Evolutionary conservation across 2,888 invertebrate genomes (phyloP).

Genomic region (Criorhina ranunculi): DNA sequence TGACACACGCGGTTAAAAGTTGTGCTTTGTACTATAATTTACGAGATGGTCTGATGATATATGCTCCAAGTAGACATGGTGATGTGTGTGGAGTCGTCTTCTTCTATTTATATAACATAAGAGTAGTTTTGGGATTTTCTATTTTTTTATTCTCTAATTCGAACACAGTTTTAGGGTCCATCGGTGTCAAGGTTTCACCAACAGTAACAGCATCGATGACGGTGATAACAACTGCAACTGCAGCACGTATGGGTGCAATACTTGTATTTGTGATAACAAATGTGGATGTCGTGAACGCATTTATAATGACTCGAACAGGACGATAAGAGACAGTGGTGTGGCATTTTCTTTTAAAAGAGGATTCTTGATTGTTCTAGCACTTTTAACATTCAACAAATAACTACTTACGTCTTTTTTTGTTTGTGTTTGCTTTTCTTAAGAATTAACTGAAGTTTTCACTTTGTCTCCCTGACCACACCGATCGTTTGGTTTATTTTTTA

Average conservation of each 20-base stretch:
- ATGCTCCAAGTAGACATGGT: constrained; percentile 25
- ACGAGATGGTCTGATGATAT: constrained; percentile 53
- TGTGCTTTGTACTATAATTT: constrained; percentile 67
- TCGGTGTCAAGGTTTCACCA: constrained; percentile 50
- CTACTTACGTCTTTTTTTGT: constrained; percentile 44
- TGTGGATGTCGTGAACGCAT: constrained; percentile 70
- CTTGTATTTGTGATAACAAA: constrained; percentile 72
- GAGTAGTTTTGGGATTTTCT: constrained; percentile 7
- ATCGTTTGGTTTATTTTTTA: constrained; percentile 19
- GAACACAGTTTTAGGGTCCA: constrained; percentile 59
- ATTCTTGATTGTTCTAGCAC: background rate
- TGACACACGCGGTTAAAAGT: constrained; percentile 57
- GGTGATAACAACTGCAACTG: constrained; percentile 71
- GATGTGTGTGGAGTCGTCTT: constrained; percentile 8
- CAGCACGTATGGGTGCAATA: constrained; percentile 71
- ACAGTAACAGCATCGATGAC: constrained; percentile 73
- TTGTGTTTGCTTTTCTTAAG: constrained; percentile 3
- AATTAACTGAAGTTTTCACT: constrained; percentile 2
- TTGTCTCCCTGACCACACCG: constrained; percentile 7
- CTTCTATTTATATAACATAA: constrained; percentile 57
- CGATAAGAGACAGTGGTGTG: constrained; percentile 66
- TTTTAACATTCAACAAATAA: background rate
- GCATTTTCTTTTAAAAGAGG: constrained; percentile 54
- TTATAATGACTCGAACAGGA: constrained; percentile 69
- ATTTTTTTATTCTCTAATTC: constrained; percentile 46